Conservation (phyloP, 1,140 invertebrate species). For the Zaprionus ghesquierei region DNA sequence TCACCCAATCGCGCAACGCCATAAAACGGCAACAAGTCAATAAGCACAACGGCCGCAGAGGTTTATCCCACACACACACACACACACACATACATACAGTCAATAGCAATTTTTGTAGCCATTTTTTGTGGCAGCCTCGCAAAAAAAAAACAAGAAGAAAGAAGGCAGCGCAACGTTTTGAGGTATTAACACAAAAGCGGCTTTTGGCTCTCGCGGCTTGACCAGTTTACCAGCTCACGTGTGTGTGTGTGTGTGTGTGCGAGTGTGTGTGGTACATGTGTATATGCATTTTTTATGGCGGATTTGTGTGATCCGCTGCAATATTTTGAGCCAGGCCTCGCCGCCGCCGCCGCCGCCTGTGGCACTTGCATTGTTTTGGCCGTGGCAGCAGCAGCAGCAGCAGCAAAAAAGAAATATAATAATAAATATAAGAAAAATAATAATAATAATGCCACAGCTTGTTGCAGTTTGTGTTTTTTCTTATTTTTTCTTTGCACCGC, state of each 20-base stretch:
- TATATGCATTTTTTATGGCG: slow-evolving; percentile 67
- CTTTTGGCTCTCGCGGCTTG: slow-evolving; percentile 64
- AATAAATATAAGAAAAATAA: slow-evolving; percentile 71
- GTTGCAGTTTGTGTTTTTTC: slow-evolving; percentile 39
- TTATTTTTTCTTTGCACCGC: no score
- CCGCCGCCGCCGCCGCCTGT: slow-evolving; percentile 1
- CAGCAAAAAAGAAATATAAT: slow-evolving; percentile 39
- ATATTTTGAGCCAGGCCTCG: slow-evolving; percentile 60
- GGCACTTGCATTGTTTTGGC: slow-evolving; percentile 69
- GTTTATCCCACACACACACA: slow-evolving; percentile 30
- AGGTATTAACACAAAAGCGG: slow-evolving; percentile 79
- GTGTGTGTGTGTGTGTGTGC: neutral
- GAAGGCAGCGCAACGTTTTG: slow-evolving; percentile 45
- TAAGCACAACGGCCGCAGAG: slow-evolving; percentile 61
- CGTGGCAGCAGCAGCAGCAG: slow-evolving; percentile 1
- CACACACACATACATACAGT: slow-evolving; percentile 30
- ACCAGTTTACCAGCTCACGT: slow-evolving; percentile 43
- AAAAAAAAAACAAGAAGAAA: slow-evolving; percentile 25
- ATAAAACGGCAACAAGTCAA: slow-evolving; percentile 78
- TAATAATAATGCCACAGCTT: slow-evolving; percentile 58
- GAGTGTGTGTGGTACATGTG: neutral
- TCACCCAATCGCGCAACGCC: slow-evolving; percentile 73
- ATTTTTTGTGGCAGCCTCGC: slow-evolving; percentile 55
- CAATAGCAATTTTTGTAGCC: slow-evolving; percentile 74
- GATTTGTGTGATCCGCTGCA: slow-evolving; percentile 81